Evolutionary conservation across 1,140 invertebrate genomes (phyloP), one percentile per base, ranked within the genome.

Genomic region (Rhizoglyphus robini): DNA sequence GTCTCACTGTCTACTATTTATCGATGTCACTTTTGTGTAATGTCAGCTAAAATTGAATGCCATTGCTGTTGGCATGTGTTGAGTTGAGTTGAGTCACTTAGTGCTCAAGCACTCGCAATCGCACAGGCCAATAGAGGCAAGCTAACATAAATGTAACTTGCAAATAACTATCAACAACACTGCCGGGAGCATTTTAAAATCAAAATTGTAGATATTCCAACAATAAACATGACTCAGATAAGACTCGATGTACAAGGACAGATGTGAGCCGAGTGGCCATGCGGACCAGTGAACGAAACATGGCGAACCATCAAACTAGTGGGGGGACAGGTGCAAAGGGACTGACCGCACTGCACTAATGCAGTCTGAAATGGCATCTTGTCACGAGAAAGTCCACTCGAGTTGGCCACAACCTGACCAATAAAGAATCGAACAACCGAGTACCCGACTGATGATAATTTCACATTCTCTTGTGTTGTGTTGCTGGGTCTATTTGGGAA

Each of bases 361-460:
- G 51, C 8, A 54, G 23, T 54, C 51, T 8, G 51, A 54, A 54
- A 54, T 54, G 51, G 51, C 8, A 54, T 54, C 51, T 54, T 54
- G 51, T 54, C 51, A 54, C 51, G 51, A 54, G 51, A 54, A 54
- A 5, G 51, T 54, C 31, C 8, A 5, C 23, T 54, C 23, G 23
- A 5, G 15, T 20, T 23, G 20, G 23, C 51, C 51, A 54, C 8
- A 54, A 54, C 51, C 51, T 8, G 51, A 54, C 51, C 51, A 54
- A 20, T 46, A 54, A 54, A 5, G 31, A 8, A 54, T 23, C 23
- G 51, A 15, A 32, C 36, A 8, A 41, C 36, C 8, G 51, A 27
- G 51, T 20, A 32, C 36, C 8, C 20, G 20, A 11, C 51, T 8
- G 51, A 15, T 18, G 36, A 41, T 41, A 18, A 41, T 41, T 41